These are phyloP conservation scores for Promerops cafer DNA, from an alignment of 2,113 vertebrate genomes.

Conservation along the genomic window DNA sequence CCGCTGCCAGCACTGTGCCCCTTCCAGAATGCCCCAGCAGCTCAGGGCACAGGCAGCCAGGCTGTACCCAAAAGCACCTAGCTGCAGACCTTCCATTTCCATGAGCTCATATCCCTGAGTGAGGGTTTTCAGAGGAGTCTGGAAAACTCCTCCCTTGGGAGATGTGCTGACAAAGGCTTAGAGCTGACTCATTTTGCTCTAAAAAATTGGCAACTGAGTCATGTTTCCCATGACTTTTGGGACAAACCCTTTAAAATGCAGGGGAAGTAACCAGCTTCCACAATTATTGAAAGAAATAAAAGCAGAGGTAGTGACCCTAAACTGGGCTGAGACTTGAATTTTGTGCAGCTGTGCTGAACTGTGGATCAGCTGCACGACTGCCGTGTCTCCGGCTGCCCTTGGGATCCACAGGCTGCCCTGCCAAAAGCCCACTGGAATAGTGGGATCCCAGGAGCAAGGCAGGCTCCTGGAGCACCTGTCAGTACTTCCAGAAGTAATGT, in stretches of 20 bases:
- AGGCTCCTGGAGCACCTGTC: not conserved
- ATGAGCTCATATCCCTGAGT: rapidly evolving
- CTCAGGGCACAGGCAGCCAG: rapidly evolving
- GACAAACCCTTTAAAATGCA: not conserved
- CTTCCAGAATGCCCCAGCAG: not conserved
- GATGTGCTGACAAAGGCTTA: not conserved
- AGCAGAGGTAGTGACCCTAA: not conserved
- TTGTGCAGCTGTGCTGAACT: not conserved
- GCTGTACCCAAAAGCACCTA: rapidly evolving
- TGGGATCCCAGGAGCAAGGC: not conserved
- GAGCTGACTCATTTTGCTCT: not conserved
- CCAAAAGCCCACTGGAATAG: not conserved
- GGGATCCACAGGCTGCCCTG: not conserved
- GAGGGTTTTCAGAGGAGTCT: not conserved
- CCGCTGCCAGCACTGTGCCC: rapidly evolving
- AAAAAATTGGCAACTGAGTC: rapidly evolving
- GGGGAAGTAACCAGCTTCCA: not conserved
- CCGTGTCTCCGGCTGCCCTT: rapidly evolving
- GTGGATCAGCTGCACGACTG: not conserved
- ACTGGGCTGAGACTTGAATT: not conserved
- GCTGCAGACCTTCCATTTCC: not conserved
- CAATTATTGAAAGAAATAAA: not conserved
- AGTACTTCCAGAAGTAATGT: not conserved
- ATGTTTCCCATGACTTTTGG: not conserved
- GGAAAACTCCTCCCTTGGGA: not conserved